Evolutionary conservation across 2,113 vertebrate species (phyloP).

Genomic region (Oreocharis arfaki): DNA sequence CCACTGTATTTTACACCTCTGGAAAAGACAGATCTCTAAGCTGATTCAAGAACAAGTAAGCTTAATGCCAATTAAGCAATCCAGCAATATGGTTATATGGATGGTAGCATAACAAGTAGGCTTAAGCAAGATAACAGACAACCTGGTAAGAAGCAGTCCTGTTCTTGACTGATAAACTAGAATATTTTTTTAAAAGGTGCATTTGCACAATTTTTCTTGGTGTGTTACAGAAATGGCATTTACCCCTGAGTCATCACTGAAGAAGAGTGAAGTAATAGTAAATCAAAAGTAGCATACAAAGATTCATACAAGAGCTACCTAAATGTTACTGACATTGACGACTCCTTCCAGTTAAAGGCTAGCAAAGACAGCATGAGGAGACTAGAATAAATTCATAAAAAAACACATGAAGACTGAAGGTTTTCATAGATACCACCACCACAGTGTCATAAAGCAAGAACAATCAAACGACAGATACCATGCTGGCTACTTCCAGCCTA

Average conservation of each 20-base stretch:
- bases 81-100: not conserved
- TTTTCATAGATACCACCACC: not conserved
- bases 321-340: not conserved
- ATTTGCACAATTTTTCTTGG: not conserved
- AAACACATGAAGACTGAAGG: not conserved
- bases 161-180: not conserved
- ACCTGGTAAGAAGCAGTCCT: not conserved
- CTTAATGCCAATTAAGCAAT: not conserved
- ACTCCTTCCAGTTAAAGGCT: not conserved
- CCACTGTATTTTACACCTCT: not conserved
- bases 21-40: not conserved
- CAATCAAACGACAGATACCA: not conserved
- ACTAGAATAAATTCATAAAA: not conserved
- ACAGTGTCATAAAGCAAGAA: not conserved
- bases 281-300: not conserved
- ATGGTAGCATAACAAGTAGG: not conserved
- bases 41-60: not conserved
- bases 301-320: not conserved
- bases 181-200: not conserved
- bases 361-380: not conserved
- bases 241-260: not conserved
- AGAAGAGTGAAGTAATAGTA: not conserved
- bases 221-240: not conserved
- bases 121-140: not conserved
- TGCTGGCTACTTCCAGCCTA: not conserved